Evolutionary conservation across 92 coral and sea anemone genomes (phyloP), one percentile per base, ranked within the genome.

Genomic region (Epizoanthus rinbou): DNA sequence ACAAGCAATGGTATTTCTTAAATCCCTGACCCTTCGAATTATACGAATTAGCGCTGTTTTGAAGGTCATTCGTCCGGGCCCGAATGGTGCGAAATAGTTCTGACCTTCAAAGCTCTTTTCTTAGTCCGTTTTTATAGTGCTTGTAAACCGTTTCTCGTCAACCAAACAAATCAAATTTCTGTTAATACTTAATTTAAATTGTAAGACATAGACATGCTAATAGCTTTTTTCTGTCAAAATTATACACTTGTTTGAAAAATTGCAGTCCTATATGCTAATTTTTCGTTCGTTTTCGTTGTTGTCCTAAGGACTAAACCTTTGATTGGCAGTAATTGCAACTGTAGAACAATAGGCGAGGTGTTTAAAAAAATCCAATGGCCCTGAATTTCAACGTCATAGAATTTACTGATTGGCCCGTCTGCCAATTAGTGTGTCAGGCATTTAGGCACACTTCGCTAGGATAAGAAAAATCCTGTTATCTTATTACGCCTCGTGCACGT

Each of bases 241-340:
- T 76, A 76, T 59, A 65, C 50, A 60, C 45, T 54, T 54, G 70
- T 76, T 76, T 60, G 82, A 62, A 22, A 76, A 76, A 60, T 76
- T 59, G 14, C 50, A 58, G 65, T 54, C 81, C 5, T 75, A 6
- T 58, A 75, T 76, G 82, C 57, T 60, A 78, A 78, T 78, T 60
- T 21, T 31, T 60, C 63, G 41, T 33, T 60, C 25, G 13, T 60
- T 21, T 16, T 16, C 25, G 63, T 78, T 60, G 70, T 78, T 57
- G 57, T 21, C n/a, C 39, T 60, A 24, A 28, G 58, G 57, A 15
- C 56, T 56, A 33, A 14, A 8, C 8, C 39, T 18, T 78, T 78
- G 82, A 78, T 78, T 78, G 82, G 64, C 82, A 78, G 15, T 47
- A 39, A 78, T 62, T 78, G 45, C 58, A 35, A 35, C 21, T n/a